A percentile compares a stretch with the other conserved stretches of the same genome.
These are phyloP conservation scores for Corythornis cristatus DNA, from an alignment of 2,113 vertebrate genomes.

Conservation along the genomic window DNA sequence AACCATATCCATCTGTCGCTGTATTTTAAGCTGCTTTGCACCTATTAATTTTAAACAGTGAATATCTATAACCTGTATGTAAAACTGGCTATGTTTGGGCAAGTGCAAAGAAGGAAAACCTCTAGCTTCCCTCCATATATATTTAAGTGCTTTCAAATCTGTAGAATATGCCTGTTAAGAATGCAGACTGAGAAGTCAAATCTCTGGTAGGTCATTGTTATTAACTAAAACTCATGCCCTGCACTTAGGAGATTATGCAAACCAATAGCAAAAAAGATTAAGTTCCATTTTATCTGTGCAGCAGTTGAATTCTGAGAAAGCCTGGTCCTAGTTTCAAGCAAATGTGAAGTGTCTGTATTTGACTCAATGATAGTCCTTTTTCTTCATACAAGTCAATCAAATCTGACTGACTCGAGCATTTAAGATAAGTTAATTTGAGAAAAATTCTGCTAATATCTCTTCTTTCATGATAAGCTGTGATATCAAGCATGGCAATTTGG, in stretches of 20 bases:
- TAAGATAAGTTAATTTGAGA: slow-evolving; percentile 6
- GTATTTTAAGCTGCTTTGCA: background rate
- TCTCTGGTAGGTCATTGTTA: background rate
- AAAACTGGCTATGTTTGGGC: background rate
- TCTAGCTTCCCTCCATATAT: background rate
- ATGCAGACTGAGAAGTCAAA: background rate
- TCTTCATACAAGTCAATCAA: background rate
- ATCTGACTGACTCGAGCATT: background rate
- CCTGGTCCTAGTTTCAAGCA: background rate
- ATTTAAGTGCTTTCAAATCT: background rate
- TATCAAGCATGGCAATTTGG: background rate
- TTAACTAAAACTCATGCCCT: background rate
- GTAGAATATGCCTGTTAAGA: background rate
- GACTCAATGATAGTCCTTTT: background rate
- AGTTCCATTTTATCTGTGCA: background rate
- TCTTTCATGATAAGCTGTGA: background rate
- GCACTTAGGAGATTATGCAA: background rate
- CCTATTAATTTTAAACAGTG: background rate
- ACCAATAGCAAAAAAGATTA: background rate
- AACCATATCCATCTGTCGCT: background rate
- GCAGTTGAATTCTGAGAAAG: background rate
- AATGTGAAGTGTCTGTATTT: background rate
- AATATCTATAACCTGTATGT: background rate
- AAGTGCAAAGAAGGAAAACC: background rate
- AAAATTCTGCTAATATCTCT: background rate